Conservation (phyloP, 2,888 invertebrate genomes). For the Diarsia brunnea region DNA sequence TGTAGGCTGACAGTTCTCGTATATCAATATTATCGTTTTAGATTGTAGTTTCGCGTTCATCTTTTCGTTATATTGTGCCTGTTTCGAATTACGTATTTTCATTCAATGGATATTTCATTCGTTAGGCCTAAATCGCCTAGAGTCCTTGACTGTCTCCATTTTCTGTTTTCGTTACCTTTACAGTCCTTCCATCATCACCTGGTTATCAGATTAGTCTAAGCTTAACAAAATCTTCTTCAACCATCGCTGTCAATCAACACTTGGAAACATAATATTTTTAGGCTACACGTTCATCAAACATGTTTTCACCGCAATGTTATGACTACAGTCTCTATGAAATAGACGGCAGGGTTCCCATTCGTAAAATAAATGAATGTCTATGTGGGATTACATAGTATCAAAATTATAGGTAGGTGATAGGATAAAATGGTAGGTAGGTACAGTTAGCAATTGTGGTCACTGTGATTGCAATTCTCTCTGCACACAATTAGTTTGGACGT, state of each 20-base stretch:
- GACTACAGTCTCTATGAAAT: slow-evolving; percentile 33
- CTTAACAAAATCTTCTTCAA: background rate
- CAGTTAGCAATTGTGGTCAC: slow-evolving; percentile 40
- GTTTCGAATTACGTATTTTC: background rate
- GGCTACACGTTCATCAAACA: slow-evolving; percentile 12
- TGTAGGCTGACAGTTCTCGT: background rate
- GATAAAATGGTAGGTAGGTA: slow-evolving; percentile 2
- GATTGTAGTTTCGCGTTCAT: background rate
- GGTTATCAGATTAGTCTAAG: background rate
- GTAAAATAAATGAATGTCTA: slow-evolving; percentile 36
- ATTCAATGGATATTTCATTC: background rate
- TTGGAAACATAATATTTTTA: slow-evolving; percentile 13
- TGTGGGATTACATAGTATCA: slow-evolving; percentile 22
- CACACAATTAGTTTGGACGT: slow-evolving; percentile 36
- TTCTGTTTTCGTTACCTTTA: background rate
- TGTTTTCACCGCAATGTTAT: slow-evolving; percentile 36
- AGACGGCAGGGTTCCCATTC: slow-evolving; percentile 16
- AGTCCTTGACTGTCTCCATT: background rate
- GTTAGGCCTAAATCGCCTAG: background rate
- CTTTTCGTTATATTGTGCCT: background rate
- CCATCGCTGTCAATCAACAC: too few species aligned
- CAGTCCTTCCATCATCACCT: background rate
- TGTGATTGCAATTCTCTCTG: slow-evolving; percentile 25
- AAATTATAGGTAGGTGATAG: background rate
- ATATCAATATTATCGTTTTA: slow-evolving; percentile 1